Evolutionary conservation across 2,113 vertebrate genomes (phyloP).

Genomic region (Anguilla rostrata): DNA sequence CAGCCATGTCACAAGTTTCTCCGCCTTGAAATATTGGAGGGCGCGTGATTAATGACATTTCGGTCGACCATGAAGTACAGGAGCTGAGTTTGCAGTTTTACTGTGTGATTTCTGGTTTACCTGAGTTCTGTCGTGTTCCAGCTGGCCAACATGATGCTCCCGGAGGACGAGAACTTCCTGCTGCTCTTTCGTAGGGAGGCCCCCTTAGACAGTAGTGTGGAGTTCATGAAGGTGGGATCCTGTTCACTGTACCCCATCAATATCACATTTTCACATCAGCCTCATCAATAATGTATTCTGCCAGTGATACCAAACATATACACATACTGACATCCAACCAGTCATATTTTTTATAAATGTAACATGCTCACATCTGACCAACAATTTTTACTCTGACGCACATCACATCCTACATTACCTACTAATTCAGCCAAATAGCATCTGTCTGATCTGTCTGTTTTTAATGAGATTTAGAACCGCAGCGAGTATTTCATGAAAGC

Average conservation of each 20-base stretch:
- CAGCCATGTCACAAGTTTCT: not conserved
- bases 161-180: conserved; percentile 91
- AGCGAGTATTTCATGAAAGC: not conserved
- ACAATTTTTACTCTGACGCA: not conserved
- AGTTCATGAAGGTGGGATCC: conserved; percentile 88
- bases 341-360: not conserved
- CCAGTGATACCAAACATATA: not conserved
- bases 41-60: not conserved
- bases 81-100: not conserved
- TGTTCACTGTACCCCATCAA: not conserved
- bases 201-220: conserved; percentile 89
- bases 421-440: too few species aligned
- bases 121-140: conserved; percentile 47
- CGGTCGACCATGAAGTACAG: not conserved
- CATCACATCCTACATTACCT: too few species aligned
- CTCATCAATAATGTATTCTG: not conserved
- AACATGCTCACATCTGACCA: not conserved
- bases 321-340: not conserved
- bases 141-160: conserved; percentile 88
- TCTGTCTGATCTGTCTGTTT: too few species aligned
- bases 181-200: conserved; percentile 87
- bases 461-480: too few species aligned
- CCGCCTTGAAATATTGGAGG: too few species aligned
- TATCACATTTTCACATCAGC: too few species aligned
- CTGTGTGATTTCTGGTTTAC: not conserved